A percentile compares a stretch with the other conserved stretches of the same genome.
Conservation (phyloP, 2,113 vertebrate genomes). For the Lasiurus cinereus region DNA sequence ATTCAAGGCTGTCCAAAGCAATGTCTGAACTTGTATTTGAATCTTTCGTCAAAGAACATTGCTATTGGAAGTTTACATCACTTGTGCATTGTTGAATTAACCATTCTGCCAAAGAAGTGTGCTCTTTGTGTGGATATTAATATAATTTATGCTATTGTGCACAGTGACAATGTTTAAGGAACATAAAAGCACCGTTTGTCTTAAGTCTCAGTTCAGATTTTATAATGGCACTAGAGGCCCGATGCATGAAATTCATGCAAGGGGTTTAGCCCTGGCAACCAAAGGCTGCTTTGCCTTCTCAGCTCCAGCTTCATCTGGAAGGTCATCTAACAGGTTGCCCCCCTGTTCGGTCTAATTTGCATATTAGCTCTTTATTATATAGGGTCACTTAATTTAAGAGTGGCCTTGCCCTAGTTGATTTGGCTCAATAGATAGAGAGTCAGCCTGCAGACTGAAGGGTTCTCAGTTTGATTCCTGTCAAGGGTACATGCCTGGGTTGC, state of each 20-base stretch:
- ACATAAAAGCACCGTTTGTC: not conserved
- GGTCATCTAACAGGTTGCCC: too few relatives aligned
- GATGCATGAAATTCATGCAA: too few relatives aligned
- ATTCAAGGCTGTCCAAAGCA: not conserved
- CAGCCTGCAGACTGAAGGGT: too few relatives aligned
- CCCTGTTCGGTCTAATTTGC: too few relatives aligned
- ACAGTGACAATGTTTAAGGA: not conserved
- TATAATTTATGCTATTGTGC: not conserved
- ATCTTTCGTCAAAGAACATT: not conserved
- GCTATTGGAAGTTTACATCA: not conserved
- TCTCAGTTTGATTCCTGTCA: too few relatives aligned
- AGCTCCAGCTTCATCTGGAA: too few relatives aligned
- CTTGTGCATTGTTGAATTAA: not conserved
- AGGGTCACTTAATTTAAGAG: not conserved
- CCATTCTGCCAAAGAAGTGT: not conserved
- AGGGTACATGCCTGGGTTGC: too few relatives aligned
- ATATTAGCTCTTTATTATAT: too few relatives aligned
- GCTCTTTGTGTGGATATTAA: not conserved
- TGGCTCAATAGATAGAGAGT: too few relatives aligned
- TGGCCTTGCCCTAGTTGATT: too few relatives aligned
- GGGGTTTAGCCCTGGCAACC: too few relatives aligned
- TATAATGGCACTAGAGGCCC: not conserved
- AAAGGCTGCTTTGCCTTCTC: too few relatives aligned
- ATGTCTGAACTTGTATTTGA: not conserved
- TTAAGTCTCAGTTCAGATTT: slow-evolving; percentile 17